Evolutionary conservation across 2,888 invertebrate species (phyloP).

Genomic region (Ceraclea dissimilis): DNA sequence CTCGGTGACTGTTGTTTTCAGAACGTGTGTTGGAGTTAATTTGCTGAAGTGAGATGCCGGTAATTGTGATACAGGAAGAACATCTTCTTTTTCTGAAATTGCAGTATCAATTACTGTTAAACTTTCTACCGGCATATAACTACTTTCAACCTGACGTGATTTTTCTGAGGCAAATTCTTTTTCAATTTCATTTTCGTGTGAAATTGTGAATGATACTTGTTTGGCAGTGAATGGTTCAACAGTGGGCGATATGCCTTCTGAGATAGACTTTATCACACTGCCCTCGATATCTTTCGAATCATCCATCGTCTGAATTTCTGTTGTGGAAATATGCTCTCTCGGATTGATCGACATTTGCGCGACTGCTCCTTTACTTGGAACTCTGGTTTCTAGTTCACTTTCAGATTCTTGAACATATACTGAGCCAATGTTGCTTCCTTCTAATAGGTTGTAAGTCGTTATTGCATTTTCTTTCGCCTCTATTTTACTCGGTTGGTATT

Average conservation of each 20-base stretch:
- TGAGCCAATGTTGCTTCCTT: constrained; percentile 50
- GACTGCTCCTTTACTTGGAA: constrained; percentile 42
- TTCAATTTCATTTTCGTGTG: constrained; percentile 58
- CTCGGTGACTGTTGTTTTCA: constrained; percentile 40
- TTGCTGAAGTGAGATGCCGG: constrained; percentile 32
- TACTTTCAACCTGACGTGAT: constrained; percentile 38
- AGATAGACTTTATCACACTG: constrained; percentile 43
- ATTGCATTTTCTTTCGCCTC: constrained; percentile 40
- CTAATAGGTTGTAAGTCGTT: constrained; percentile 46
- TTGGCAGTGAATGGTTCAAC: constrained; percentile 58
- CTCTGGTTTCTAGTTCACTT: constrained; percentile 44
- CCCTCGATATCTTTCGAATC: constrained; percentile 44
- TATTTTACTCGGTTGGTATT: constrained; percentile 40
- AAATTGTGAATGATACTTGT: constrained; percentile 50
- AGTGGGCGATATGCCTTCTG: constrained; percentile 45
- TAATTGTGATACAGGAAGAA: constrained; percentile 36
- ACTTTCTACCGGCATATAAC: constrained; percentile 52
- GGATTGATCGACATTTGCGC: constrained; percentile 54
- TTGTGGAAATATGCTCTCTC: constrained; percentile 52
- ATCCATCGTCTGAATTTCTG: constrained; percentile 53
- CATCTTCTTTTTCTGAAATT: constrained; percentile 57
- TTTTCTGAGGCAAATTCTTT: constrained; percentile 31
- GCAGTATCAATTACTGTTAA: constrained; percentile 56
- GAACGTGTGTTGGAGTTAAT: constrained; percentile 33
- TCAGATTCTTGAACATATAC: constrained; percentile 62